Evolutionary conservation across 1,140 invertebrate species (phyloP), one percentile per base, ranked within the genome.

Genomic region (Drosophila ohnishii): DNA sequence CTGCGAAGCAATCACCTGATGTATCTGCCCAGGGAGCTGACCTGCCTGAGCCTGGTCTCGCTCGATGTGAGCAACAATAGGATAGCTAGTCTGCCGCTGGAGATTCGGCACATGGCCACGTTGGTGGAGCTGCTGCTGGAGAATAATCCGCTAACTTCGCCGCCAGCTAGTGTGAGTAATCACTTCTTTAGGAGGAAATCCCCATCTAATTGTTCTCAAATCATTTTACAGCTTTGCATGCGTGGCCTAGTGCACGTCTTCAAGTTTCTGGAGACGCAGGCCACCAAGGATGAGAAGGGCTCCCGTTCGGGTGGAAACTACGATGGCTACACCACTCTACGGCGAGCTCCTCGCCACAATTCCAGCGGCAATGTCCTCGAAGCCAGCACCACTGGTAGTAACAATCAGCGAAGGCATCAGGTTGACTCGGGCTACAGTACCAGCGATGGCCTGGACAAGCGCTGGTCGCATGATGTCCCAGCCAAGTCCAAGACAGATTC

Each of bases 241-340:
- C 95, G 97, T 90, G 97, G 97, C 69, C 94, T 96, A 89, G 96
- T 97, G 81, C 97, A 98, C 92, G 97, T 99, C 69, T 98, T 98
- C 93, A 98, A 98, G 91, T 98, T 96, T 92, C 93, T 99, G 62
- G 97, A 98, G 90, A 96, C 95, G 85, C 96, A 97, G 93, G 96
- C 97, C 25, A 94, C 95, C 79, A 95, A 95, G 86, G 94, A 94
- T 32, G 93, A 94, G 71, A 93, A 93, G 51, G 90, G 92, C 44
- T 92, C 67, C 45, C 93, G 40, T 66, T 75, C 79, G 10, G 90
- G 89, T 13, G 89, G 89, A 28, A 90, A 90, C 44, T 91, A 91
- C 35, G 91, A 92, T 79, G 91, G 91, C 22, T 90, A 90, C 39
- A 91, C 90, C 22, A 91, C 91, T 1, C 28, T 92, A 59, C 69